phyloP scores from a whole-genome alignment of 2,113 vertebrate genomes.

The Aplodontia rufa region DNA sequence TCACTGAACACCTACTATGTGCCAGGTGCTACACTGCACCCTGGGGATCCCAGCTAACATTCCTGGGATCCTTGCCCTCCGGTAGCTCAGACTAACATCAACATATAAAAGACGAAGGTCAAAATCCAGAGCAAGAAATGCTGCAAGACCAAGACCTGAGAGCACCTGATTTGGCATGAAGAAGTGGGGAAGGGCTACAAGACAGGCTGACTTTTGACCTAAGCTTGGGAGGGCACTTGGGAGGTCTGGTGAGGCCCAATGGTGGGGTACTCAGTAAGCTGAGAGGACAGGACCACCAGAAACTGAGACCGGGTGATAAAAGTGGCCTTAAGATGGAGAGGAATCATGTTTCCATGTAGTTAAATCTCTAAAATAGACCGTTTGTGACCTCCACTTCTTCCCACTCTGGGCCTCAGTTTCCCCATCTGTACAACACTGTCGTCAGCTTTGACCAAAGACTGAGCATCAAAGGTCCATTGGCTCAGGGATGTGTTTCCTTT shows the following conservation, averaged over 20 bases:
- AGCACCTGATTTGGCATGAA: not conserved
- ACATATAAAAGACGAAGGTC: not conserved
- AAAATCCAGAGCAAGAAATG: not conserved
- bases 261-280: not conserved
- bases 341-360: fast-evolving
- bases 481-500: not conserved
- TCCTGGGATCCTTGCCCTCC: not conserved
- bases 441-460: not conserved
- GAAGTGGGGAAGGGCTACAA: not conserved
- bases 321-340: fast-evolving
- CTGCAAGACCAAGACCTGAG: fast-evolving
- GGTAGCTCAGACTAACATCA: not conserved
- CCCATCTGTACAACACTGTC: not conserved
- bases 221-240: not conserved
- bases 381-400: not conserved
- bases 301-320: not conserved
- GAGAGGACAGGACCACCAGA: not conserved
- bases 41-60: not conserved
- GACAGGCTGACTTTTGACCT: not conserved
- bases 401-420: not conserved
- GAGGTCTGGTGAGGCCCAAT: not conserved
- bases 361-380: not conserved
- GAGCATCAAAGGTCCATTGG: fast-evolving
- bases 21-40: not conserved
- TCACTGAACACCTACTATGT: not conserved